Evolutionary conservation across 2,888 invertebrate species (phyloP), one percentile per base, ranked within the genome.

Genomic region (Lasioglossum figueresi): DNA sequence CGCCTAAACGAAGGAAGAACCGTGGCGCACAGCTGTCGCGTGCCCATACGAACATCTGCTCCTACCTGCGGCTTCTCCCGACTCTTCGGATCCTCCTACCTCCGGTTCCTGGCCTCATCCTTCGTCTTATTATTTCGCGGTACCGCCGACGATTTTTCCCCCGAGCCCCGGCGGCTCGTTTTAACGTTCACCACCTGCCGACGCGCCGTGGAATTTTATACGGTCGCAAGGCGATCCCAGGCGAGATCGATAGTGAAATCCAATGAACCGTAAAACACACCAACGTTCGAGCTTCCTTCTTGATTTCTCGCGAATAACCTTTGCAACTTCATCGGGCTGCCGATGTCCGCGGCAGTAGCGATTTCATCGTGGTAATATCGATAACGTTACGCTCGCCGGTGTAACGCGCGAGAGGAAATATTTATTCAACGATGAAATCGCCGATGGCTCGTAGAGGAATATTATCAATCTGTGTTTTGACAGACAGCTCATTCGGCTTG

Each of bases 11-110:
- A 82, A 74, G 75, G 68, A 83, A 74, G 80, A 82, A 84, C 78
- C 80, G 70, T 85, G 86, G 89, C 78, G 86, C 83, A 76, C 90
- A 91, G 90, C 90, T 91, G 90, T 91, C 91, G 91, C 89, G 88
- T 91, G 91, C 89, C 84, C 80, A 79, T 63, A 59, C 45, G 37
- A 88, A 76, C 90, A 86, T 88, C 85, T 90, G 90, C 88, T 76
- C 76, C 72, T 89, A 88, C 86, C 90, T 84, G 88, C 80, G 59
- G 40, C 91, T 63, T 45, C 79, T 74, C 79, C 75, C 45, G 43
- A 10, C 14, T 37, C 37, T 34, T 16, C 34, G 10, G 37, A 63
- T 66, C 56, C 43, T 76, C 71, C 48, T 27, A 12, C 56, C 40
- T 52, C 56, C 81, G 31, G 27, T 27, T 63, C 80, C 86, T 76